These are phyloP conservation scores for Hecatera dysodea DNA, from an alignment of 2,888 invertebrate genomes.

Conservation along the genomic window DNA sequence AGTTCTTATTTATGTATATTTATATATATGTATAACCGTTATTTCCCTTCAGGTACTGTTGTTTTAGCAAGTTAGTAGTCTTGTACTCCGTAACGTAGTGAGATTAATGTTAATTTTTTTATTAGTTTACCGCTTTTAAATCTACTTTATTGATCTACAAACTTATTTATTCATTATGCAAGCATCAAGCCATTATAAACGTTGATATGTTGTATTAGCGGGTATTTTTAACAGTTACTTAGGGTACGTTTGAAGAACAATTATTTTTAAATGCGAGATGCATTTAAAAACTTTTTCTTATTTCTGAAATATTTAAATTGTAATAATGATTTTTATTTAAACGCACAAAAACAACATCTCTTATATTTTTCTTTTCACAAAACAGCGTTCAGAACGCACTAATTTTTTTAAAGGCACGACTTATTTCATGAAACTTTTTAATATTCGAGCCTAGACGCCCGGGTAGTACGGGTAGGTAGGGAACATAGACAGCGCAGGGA, in stretches of 20 bases:
- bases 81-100: conserved; percentile 59
- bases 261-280: background rate
- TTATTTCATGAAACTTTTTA: conserved; percentile 18
- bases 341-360: background rate
- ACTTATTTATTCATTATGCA: conserved; percentile 10
- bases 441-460: conserved; percentile 51
- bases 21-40: conserved; percentile 33
- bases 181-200: conserved; percentile 14
- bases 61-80: conserved; percentile 60
- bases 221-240: conserved; percentile 14
- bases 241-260: conserved; percentile 11
- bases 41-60: conserved; percentile 59
- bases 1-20: conserved; percentile 9
- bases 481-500: conserved; percentile 81
- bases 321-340: conserved; percentile 10
- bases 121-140: conserved; percentile 30
- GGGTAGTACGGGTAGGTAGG: conserved; percentile 81
- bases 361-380: background rate
- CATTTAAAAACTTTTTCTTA: background rate
- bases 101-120: conserved; percentile 41
- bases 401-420: conserved; percentile 17
- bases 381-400: conserved; percentile 16
- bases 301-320: conserved; percentile 1
- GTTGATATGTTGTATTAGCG: background rate
- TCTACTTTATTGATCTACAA: conserved; percentile 35